Base-by-base conservation (phyloP, 1,140 invertebrate species). In the Vollenhovia emeryi region DNA sequence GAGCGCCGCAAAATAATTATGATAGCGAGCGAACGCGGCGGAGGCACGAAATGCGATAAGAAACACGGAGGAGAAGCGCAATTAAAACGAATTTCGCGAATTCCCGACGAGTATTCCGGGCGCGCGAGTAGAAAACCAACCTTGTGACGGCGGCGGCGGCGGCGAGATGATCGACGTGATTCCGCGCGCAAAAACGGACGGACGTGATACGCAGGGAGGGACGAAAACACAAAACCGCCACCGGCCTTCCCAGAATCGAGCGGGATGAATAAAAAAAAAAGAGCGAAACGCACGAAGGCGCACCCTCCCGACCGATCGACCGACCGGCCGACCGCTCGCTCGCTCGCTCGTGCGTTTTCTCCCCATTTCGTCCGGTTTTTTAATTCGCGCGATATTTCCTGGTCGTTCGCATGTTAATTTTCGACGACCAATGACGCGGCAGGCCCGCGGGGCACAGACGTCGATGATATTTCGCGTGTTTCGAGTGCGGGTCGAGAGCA, bases 351-450 rank as follows among this genome's bases (percentile, higher is more conserved):
- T 21, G 59, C 33, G n/a, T 33, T 76, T 40, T 50, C 62, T 64
- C 66, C 45, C 50, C 86, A 85, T 85, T 83, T 85, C 85, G 64
- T 57, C 45, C 60, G 66, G 84, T 86, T 93, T 93, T 93, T 93
- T 93, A 93, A 93, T 92, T 93, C 92, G 89, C 73, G 60, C 86
- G 89, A 90, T 92, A 93, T 93, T 93, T 93, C 88, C 90, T 90
- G 93, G 92, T 92, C 90, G 92, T 89, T 93, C 93, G 91, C 92
- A 93, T 93, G 92, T 94, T 94, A 94, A 94, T 94, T 94, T 94
- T 93, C 90, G 89, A 90, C 91, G 92, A 91, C 87, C 90, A 91
- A 92, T 91, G 91, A 93, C 89, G 89, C 91, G 86, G 78, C 86
- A 88, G 82, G 83, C 85, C 93, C 93, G 79, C 84, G 86, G 87